A percentile compares a stretch with the other conserved stretches of the same genome.
Conservation (phyloP, 2,113 vertebrate species). For the Phrynosoma platyrhinos region DNA sequence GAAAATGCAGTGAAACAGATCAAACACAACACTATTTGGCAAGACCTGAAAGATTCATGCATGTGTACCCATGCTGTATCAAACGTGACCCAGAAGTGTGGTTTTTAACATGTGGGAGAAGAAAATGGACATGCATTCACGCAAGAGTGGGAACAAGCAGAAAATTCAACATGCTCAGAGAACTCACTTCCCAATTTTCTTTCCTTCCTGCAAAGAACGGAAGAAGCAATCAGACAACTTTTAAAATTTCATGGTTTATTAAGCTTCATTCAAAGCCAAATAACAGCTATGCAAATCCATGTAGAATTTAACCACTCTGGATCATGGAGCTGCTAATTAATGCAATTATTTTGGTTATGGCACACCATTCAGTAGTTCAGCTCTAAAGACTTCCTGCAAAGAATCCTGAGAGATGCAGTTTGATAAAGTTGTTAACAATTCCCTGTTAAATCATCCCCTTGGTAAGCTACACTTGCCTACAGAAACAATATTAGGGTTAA, state of each 20-base stretch:
- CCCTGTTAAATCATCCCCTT: neutral
- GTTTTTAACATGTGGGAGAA: conserved; percentile 2
- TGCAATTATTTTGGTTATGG: too few species aligned
- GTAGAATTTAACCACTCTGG: neutral
- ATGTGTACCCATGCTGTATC: conserved; percentile 38
- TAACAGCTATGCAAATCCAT: neutral
- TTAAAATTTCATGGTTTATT: neutral
- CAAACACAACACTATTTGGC: neutral
- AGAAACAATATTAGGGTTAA: too few species aligned
- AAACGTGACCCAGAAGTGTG: conserved; percentile 16
- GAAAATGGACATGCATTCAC: conserved; percentile 10
- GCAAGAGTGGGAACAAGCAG: conserved; percentile 44
- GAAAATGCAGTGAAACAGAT: conserved; percentile 44
- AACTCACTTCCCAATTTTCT: conserved; percentile 38
- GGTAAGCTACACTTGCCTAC: neutral
- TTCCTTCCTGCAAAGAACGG: neutral
- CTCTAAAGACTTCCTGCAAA: neutral
- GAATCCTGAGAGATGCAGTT: neutral
- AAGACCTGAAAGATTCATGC: neutral
- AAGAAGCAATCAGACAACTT: conserved; percentile 19
- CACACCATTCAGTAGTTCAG: neutral
- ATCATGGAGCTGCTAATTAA: neutral
- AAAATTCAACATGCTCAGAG: conserved; percentile 17
- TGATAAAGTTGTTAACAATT: neutral
- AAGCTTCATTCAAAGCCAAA: conserved; percentile 38